A percentile compares a stretch with the other conserved stretches of the same genome.
Evolutionary conservation across 2,797 vertebrate species (phyloP).

Genomic region (Potorous gilbertii): DNA sequence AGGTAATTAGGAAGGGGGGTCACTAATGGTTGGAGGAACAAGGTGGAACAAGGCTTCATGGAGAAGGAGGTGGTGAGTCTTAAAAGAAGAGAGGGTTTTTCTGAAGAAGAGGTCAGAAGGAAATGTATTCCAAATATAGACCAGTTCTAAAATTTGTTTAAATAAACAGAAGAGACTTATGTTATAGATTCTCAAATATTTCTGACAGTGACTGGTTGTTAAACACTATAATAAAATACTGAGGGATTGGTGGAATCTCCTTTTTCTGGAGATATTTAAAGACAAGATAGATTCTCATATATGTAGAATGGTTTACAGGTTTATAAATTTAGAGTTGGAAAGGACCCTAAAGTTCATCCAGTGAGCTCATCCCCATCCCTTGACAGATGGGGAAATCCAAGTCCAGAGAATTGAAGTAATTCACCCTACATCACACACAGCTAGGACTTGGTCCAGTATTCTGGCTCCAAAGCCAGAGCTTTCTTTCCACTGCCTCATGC

Average conservation of each 20-base stretch:
- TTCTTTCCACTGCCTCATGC: background rate
- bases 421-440: background rate
- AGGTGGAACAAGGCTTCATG: background rate
- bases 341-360: background rate
- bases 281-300: background rate
- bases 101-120: background rate
- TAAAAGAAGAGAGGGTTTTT: background rate
- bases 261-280: slow-evolving; percentile 10
- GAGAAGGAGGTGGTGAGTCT: background rate
- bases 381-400: background rate
- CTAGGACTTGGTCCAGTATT: background rate
- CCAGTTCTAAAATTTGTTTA: slow-evolving; percentile 4
- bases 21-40: background rate
- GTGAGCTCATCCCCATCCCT: background rate
- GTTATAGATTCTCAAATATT: background rate
- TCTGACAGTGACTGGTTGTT: background rate
- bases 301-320: background rate
- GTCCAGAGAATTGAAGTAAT: background rate
- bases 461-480: background rate
- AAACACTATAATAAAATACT: slow-evolving; percentile 32
- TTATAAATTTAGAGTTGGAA: background rate
- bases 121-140: background rate
- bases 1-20: background rate
- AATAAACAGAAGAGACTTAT: slow-evolving; percentile 12
- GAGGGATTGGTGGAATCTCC: background rate